A percentile compares a stretch with the other conserved stretches of the same genome.
These are phyloP conservation scores for Urocynchramus pylzowi DNA, from an alignment of 2,113 vertebrate species.

Conservation along the genomic window DNA sequence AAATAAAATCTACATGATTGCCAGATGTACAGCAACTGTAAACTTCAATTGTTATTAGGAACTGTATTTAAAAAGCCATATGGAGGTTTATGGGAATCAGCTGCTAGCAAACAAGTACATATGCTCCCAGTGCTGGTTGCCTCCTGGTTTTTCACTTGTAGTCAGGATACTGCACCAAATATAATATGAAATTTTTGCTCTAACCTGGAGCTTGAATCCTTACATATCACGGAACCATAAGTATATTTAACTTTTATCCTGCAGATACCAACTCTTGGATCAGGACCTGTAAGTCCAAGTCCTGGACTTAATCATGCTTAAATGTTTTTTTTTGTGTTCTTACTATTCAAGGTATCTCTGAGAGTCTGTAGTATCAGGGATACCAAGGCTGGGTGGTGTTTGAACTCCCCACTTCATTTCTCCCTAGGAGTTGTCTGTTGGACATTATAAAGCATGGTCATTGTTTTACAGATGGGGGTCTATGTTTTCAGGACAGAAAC, in stretches of 20 bases:
- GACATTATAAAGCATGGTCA: background rate
- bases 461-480: background rate
- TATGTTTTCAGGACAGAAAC: background rate
- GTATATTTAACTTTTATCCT: background rate
- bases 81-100: constrained; percentile 23
- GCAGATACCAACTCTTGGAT: background rate
- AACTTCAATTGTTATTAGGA: constrained; percentile 1
- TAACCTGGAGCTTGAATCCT: background rate
- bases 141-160: background rate
- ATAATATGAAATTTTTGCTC: background rate
- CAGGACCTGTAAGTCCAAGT: background rate
- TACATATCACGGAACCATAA: background rate
- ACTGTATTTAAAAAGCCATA: background rate
- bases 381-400: background rate
- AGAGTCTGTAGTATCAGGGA: background rate
- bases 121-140: background rate
- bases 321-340: background rate
- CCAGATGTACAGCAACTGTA: constrained; percentile 6
- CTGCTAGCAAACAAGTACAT: background rate
- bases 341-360: background rate
- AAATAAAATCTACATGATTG: background rate
- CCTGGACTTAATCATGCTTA: background rate
- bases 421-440: background rate
- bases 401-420: background rate
- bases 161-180: background rate